phyloP scores from a whole-genome alignment of 2,113 vertebrate species.

The Pristiophorus japonicus region DNA sequence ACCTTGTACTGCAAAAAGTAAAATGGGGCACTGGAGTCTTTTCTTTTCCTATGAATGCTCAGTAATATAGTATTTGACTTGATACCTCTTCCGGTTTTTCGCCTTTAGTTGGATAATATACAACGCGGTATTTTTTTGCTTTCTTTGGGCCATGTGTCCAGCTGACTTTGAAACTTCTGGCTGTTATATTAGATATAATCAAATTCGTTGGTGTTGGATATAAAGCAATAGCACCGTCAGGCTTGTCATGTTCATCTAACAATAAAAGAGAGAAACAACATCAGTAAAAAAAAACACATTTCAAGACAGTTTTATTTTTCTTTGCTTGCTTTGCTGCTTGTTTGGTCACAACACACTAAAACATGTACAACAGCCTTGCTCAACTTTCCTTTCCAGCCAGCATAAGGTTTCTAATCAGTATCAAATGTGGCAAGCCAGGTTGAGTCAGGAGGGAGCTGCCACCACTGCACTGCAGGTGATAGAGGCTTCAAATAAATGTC shows the following conservation, averaged over 20 bases:
- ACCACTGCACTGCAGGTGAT: neutral
- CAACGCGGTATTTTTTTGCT: slow-evolving; percentile 70
- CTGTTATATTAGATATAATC: slow-evolving; percentile 68
- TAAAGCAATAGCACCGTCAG: slow-evolving; percentile 36
- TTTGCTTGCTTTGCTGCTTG: neutral
- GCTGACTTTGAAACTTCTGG: slow-evolving; percentile 70
- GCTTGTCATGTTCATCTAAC: slow-evolving; percentile 43
- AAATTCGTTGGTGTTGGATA: slow-evolving; percentile 69
- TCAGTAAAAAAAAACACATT: neutral
- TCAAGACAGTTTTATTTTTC: neutral
- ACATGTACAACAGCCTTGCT: neutral
- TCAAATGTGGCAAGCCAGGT: neutral
- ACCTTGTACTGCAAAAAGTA: neutral
- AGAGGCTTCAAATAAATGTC: neutral
- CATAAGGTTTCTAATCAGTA: neutral
- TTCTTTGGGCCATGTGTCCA: slow-evolving; percentile 62
- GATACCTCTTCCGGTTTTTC: slow-evolving; percentile 74
- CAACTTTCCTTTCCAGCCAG: neutral
- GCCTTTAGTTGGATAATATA: slow-evolving; percentile 72
- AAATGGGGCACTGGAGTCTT: neutral
- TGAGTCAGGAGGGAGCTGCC: neutral
- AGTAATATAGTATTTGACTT: slow-evolving; percentile 27
- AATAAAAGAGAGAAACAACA: slow-evolving; percentile 10
- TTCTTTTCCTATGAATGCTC: neutral
- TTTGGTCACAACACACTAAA: neutral